Base-by-base conservation (phyloP, 2,113 vertebrate genomes). In the Syngnathus typhle region DNA sequence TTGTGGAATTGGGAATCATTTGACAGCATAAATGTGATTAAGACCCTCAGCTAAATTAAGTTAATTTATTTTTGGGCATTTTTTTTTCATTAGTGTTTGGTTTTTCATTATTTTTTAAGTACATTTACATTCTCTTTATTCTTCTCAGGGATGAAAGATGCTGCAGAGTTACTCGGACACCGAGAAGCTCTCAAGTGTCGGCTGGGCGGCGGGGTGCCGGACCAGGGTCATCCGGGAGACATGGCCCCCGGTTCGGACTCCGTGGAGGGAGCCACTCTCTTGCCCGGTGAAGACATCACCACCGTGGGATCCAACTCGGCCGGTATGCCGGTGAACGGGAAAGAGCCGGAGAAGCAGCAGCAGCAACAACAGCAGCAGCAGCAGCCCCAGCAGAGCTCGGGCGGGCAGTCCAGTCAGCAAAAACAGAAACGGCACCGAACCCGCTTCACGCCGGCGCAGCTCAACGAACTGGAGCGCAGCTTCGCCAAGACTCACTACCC, bases 401-500 rank as follows among this genome's bases (percentile, higher is more conserved):
- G 81, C 60, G 91, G 92, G 77, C 54, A 85, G 36, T 77, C 92
- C 41, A 94, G 91, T 75, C 96, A 91, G 75, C 90, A 98, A 90
- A 99, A 98, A 86, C 97, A 99, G 92, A 98, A 98, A 87, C 91
- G 97, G 70, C 97, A 99, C 89, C 90, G 97, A 84, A 99, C 97
- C 78, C 95, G 97, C 79, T 99, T 99, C 90, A 98, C 97, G 0
- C 96, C 96, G 1, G 97, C 96, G 7, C 97, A 99, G 84, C 96
- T 99, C 73, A 98, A 99, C 90, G 97, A 98, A 82, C 85, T 98
- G 85, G 97, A 98, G 89, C 91, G 97, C 70, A 99, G 96, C 92
- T 99, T 99, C 90, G 97, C 97, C 78, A 99, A 99, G 87, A 98
- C 97, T 23, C 96, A 98, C 89, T 98, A 99, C 78, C 97, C 97